Evolutionary conservation across 2,113 vertebrate species (phyloP).

Genomic region (Prinia subflava): DNA sequence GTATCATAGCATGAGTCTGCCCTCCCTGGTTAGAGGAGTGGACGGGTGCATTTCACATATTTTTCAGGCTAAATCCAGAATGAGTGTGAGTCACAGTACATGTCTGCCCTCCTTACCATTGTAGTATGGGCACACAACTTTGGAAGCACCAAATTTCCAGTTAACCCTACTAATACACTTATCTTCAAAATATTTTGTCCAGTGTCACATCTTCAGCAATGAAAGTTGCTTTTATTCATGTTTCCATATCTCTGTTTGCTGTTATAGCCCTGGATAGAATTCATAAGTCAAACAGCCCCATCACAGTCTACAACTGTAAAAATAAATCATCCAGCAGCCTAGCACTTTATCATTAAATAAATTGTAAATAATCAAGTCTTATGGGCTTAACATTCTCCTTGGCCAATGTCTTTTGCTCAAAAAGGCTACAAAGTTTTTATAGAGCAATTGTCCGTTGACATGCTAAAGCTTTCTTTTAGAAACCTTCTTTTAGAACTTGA

Average conservation of each 20-base stretch:
- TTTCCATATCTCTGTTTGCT: background rate
- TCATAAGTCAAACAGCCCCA: accelerated
- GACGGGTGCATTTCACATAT: background rate
- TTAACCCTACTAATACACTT: background rate
- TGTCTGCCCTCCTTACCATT: background rate
- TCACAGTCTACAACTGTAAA: background rate
- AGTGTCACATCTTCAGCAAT: background rate
- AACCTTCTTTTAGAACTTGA: background rate
- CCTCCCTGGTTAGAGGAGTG: background rate
- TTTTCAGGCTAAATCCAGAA: background rate
- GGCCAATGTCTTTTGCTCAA: accelerated
- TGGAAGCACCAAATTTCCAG: background rate
- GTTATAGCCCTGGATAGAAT: background rate
- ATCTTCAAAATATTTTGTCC: background rate
- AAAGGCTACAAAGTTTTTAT: background rate
- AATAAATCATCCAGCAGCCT: background rate
- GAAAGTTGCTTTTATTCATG: background rate
- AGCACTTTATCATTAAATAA: background rate
- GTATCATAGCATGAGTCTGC: background rate
- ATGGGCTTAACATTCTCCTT: background rate
- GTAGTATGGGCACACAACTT: background rate
- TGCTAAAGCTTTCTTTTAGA: background rate
- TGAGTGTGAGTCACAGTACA: background rate
- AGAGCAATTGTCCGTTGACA: background rate
- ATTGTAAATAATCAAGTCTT: background rate